phyloP scores from a whole-genome alignment of 2,113 vertebrate genomes.

The Hippocampus barbouri region DNA sequence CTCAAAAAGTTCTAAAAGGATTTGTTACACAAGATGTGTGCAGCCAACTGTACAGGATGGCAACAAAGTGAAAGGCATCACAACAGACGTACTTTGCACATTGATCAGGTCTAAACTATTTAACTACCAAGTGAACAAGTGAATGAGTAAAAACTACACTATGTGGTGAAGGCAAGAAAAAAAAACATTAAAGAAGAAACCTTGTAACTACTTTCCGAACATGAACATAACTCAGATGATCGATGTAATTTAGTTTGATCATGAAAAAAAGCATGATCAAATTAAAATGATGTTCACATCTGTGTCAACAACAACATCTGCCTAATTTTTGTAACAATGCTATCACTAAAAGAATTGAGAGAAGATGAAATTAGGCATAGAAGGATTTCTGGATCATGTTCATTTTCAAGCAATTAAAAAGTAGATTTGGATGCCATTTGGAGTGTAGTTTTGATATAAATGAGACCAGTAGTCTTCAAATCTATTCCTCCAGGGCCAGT shows the following conservation, averaged over 20 bases:
- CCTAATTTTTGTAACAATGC: no score
- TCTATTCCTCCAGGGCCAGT: no score
- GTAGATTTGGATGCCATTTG: background rate
- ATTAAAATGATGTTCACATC: background rate
- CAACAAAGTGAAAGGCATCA: background rate
- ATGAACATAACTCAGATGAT: background rate
- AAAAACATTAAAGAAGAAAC: no score
- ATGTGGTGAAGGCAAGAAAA: no score
- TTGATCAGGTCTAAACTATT: no score
- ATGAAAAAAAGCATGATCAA: background rate
- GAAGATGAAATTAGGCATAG: background rate
- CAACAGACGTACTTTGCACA: no score
- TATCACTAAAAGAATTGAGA: background rate
- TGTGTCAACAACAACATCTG: background rate
- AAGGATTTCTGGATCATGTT: no score
- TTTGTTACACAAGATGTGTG: background rate
- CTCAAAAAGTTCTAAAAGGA: background rate
- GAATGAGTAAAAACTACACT: no score
- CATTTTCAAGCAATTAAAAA: no score
- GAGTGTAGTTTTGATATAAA: background rate
- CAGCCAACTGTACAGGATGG: no score
- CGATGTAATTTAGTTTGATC: background rate
- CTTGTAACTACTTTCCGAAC: background rate
- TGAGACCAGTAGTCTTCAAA: no score
- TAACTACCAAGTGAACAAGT: no score